These are phyloP conservation scores for Acanthis flammea DNA, from an alignment of 2,797 vertebrate species.

Conservation along the genomic window DNA sequence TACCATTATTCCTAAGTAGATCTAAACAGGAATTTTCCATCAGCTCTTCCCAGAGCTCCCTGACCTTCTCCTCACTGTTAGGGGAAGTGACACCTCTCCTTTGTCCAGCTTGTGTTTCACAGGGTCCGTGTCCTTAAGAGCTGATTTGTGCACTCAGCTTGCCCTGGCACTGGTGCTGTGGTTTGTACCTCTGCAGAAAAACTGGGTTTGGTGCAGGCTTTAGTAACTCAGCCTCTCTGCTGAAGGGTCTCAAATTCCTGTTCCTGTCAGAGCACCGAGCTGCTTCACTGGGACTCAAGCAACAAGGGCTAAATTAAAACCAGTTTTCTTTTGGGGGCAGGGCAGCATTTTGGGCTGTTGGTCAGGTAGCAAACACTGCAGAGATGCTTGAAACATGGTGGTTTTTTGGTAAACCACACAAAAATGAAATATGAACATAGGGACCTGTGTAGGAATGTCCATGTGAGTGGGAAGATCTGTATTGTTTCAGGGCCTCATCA, in stretches of 20 bases:
- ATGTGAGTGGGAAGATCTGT: accelerated
- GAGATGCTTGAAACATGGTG: not conserved
- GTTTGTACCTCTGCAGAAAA: not conserved
- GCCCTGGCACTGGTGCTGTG: not conserved
- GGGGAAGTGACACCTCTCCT: not conserved
- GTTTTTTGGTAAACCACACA: not conserved
- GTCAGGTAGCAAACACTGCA: accelerated
- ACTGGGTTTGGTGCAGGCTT: not conserved
- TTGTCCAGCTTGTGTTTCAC: not conserved
- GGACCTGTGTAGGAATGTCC: not conserved
- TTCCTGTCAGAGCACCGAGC: accelerated
- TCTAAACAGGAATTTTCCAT: not conserved
- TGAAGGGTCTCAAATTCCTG: not conserved
- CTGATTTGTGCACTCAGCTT: not conserved
- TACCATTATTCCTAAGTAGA: not conserved
- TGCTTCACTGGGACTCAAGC: accelerated
- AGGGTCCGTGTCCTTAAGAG: not conserved
- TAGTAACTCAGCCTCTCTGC: not conserved
- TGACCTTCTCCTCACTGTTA: not conserved
- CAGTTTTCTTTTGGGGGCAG: not conserved
- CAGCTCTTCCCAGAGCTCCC: not conserved
- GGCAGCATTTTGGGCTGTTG: not conserved
- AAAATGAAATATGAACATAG: accelerated
- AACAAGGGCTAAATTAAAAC: not conserved
- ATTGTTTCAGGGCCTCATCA: not conserved